Evolutionary conservation across 1,140 invertebrate species (phyloP).

Genomic region (Lepidotrigona ventralis): DNA sequence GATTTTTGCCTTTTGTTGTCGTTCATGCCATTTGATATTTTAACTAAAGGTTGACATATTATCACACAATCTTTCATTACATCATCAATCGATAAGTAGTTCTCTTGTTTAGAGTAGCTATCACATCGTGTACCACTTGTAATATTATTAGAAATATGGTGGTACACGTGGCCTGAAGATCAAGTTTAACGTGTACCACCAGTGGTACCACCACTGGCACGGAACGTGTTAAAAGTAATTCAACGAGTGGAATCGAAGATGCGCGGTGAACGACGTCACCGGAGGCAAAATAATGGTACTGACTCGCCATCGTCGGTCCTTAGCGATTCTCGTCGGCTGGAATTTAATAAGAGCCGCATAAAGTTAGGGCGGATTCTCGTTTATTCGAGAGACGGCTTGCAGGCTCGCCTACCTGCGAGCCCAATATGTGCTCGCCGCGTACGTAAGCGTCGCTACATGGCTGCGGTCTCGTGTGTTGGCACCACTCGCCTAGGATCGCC

Average conservation of each 20-base stretch:
- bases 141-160: too few relatives aligned
- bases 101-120: too few relatives aligned
- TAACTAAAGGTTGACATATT: too few relatives aligned
- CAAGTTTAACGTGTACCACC: too few relatives aligned
- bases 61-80: too few relatives aligned
- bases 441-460: not conserved
- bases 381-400: conserved; percentile 59
- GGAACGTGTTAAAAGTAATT: not conserved
- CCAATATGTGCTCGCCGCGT: conserved; percentile 14
- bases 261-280: conserved; percentile 28
- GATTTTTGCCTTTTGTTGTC: too few relatives aligned
- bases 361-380: conserved; percentile 64
- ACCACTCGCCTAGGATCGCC: not conserved
- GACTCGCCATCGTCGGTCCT: conserved; percentile 53
- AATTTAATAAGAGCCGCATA: conserved; percentile 72
- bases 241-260: conserved; percentile 40
- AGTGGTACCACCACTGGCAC: too few relatives aligned
- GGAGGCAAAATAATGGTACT: conserved; percentile 52
- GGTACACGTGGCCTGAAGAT: too few relatives aligned
- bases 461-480: not conserved
- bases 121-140: too few relatives aligned
- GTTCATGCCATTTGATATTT: too few relatives aligned
- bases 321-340: conserved; percentile 67
- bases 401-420: conserved; percentile 11
- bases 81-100: too few relatives aligned